Base-by-base conservation (phyloP, 1,140 invertebrate genomes). In the Oedothorax gibbosus region DNA sequence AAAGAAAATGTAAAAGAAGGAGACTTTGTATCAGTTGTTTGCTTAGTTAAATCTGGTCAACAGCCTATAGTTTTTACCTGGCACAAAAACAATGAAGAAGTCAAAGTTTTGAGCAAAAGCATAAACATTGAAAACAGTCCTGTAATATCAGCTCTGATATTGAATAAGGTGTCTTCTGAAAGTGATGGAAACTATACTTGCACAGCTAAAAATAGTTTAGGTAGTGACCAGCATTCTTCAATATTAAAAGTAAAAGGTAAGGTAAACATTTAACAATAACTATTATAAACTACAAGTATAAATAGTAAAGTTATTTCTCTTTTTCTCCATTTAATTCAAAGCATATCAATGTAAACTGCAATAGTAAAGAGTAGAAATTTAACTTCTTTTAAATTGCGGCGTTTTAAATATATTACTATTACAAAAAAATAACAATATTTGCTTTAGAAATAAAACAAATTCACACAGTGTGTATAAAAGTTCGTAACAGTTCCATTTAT, bases 131-230 rank as follows among this genome's bases (percentile, higher is more conserved):
- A 86, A 21, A 62, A 82, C 14, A 71, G 35, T 8, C 54, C 18
- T 6, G 50, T 53, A 9, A 10, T 10, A 15, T 81, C 79, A 0
- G 73, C 65, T 2, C 11, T 86, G 1, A 72, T 83, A 12, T 57
- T 86, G 4, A 75, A 78, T 66, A 12, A 51, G 10, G 85, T 86
- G 6, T 51, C 73, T 0, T 88, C 89, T 5, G 87, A 91, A 84
- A 93, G 95, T 89, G 91, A 93, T 79, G 95, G 95, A n/a, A 93
- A 94, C 88, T 95, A 95, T 89, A 93, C 94, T 12, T 96, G 95
- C 89, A 89, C 92, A 50, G 94, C 93, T 21, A 92, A 91, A 87
- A 95, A 95, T 90, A 89, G 90, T 64, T 94, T 93, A 60, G 94
- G 93, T 84, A 90, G 89, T 80, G 91, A 92, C 75, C 92, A 91